Base-by-base conservation (phyloP, 2,113 vertebrate genomes). In the Telmatochromis sp. region DNA sequence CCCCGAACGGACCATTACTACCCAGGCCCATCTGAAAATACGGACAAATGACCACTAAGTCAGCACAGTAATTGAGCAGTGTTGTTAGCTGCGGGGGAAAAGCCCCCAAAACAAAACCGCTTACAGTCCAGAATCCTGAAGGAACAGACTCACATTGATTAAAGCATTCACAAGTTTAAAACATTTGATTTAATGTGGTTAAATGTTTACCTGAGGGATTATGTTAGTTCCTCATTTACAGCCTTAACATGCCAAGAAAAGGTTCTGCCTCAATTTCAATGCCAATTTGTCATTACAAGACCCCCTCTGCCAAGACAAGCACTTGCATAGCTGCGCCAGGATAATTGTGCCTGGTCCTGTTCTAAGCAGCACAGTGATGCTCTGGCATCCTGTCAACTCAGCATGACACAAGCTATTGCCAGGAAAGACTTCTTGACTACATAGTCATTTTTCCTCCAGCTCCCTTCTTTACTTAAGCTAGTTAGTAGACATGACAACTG, bases 1-100 rank as follows among this genome's bases (percentile, higher is more conserved):
- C 97, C 89, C 97, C 97, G 79, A 99, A 99, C 3, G 97, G 97
- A 96, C 97, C 97, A 86, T 97, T 98, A 90, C 97, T 97, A 86
- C 97, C 89, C 92, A 98, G 95, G 88, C 97, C 97, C 97, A 99
- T 97, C 98, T 99, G 96, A 49, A 88, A 63, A 86, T 28, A 55
- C 5, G 86, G 28, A 90, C 15, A 80, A 49, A 82, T 58, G 14
- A 83, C 13, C 87, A 10, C 70, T 51, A 82, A 47, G 80, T 85
- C n/a, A 45, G 53, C 6, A 42, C 2, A 19, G 19, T 42, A 47
- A 75, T 60, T 68, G 40, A 49, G 26, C 15, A 58, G 14, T 6
- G 31, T 40, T 31, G n/a, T 21, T 13, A 58, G 21, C 11, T 42
- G 35, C 12, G 5, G 9, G 10, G 5, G 5, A 1, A 11, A 47